phyloP scores from a whole-genome alignment of 2,113 vertebrate genomes.

The Saccopteryx bilineata region DNA sequence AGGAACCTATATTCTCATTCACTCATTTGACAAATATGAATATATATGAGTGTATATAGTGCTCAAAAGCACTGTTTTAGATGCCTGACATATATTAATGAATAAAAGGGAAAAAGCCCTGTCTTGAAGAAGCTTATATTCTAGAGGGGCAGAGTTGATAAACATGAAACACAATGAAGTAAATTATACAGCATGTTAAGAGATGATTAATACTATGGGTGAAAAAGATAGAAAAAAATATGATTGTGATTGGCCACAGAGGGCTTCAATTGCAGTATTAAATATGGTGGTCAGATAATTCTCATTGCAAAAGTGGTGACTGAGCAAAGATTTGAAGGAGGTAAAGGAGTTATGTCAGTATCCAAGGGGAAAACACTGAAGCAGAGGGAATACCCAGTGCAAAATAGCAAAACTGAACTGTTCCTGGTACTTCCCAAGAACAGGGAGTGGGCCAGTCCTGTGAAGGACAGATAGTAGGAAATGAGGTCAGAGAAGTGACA shows the following conservation, averaged over 20 bases:
- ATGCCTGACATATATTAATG: neutral
- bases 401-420: neutral
- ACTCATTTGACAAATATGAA: conserved; percentile 32
- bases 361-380: neutral
- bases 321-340: neutral
- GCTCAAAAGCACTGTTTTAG: conserved; percentile 19
- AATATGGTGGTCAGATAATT: neutral
- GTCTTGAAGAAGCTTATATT: conserved; percentile 19
- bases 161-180: conserved; percentile 1
- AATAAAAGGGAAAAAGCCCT: conserved; percentile 37
- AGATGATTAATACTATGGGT: neutral
- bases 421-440: conserved; percentile 25
- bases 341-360: neutral
- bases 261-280: neutral
- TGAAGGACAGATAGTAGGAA: conserved; percentile 14
- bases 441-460: neutral
- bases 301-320: neutral
- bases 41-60: neutral
- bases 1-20: neutral
- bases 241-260: neutral
- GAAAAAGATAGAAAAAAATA: neutral
- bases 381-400: neutral
- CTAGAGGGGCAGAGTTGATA: neutral
- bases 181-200: conserved; percentile 40
- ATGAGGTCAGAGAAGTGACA: conserved; percentile 9